These are phyloP conservation scores for Brassicogethes aeneus DNA, from an alignment of 2,888 invertebrate genomes.

Conservation along the genomic window DNA sequence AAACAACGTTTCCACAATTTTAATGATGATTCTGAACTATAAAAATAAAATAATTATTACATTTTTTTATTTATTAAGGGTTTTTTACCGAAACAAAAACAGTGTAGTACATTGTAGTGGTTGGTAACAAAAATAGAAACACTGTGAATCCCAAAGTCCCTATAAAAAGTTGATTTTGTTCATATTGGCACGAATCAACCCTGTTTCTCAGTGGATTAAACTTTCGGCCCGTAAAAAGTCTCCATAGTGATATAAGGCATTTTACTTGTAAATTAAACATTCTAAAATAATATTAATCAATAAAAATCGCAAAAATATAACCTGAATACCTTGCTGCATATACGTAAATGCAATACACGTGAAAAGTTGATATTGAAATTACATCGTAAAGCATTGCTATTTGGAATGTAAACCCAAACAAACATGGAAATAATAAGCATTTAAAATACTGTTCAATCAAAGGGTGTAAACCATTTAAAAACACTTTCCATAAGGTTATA, in stretches of 20 bases:
- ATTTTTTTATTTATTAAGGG: neutral
- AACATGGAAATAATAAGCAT: slow-evolving; percentile 53
- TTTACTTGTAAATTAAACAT: slow-evolving; percentile 66
- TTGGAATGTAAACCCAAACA: slow-evolving; percentile 67
- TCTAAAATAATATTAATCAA: slow-evolving; percentile 41
- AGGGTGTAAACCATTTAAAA: slow-evolving; percentile 51
- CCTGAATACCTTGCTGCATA: slow-evolving; percentile 75
- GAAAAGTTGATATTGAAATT: slow-evolving; percentile 74
- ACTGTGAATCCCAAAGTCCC: slow-evolving; percentile 85
- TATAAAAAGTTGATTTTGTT: slow-evolving; percentile 77
- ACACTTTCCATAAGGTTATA: slow-evolving; percentile 83
- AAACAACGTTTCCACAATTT: slow-evolving; percentile 53
- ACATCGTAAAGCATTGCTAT: slow-evolving; percentile 72
- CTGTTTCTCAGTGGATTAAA: slow-evolving; percentile 78
- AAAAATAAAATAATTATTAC: slow-evolving; percentile 15
- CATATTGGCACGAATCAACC: slow-evolving; percentile 79
- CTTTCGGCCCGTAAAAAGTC: slow-evolving; percentile 83
- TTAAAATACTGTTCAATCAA: slow-evolving; percentile 51
- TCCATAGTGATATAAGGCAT: slow-evolving; percentile 65
- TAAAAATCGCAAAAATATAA: slow-evolving; percentile 2
- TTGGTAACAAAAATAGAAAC: slow-evolving; percentile 77
- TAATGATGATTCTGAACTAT: slow-evolving; percentile 58
- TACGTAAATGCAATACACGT: slow-evolving; percentile 91
- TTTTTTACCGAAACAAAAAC: slow-evolving; percentile 70
- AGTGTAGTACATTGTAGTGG: slow-evolving; percentile 77